These are phyloP conservation scores for Mus musculus DNA, from an alignment of 2,113 vertebrate species.

Conservation along the genomic window GRCm39 chr1:114274501-114275000, in stretches of 20 bases:
- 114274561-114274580: not conserved
- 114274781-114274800: not conserved
- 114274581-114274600: conserved; percentile 37
- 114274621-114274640: conserved; percentile 15
- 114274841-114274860: not conserved
- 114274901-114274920: conserved; percentile 37
- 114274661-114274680: conserved; percentile 27
- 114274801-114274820: not conserved
- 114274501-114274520: not conserved
- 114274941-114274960: conserved; percentile 1
- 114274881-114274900: not conserved
- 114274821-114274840: not conserved
- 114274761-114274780: not conserved
- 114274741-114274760: not conserved
- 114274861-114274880: not conserved
- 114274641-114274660: conserved; percentile 51
- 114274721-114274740: conserved; percentile 13
- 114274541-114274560: conserved; percentile 2
- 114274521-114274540: not conserved
- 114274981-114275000: not conserved
- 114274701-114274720: not conserved
- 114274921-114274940: conserved; percentile 5
- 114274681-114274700: conserved; percentile 42
- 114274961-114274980: not conserved
- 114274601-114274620: conserved; percentile 49